Percentiles rank a stretch among this genome's conserved stretches.
These are phyloP conservation scores for Danio jaintianensis DNA, from an alignment of 2,797 vertebrate genomes.

Conservation along the genomic window DNA sequence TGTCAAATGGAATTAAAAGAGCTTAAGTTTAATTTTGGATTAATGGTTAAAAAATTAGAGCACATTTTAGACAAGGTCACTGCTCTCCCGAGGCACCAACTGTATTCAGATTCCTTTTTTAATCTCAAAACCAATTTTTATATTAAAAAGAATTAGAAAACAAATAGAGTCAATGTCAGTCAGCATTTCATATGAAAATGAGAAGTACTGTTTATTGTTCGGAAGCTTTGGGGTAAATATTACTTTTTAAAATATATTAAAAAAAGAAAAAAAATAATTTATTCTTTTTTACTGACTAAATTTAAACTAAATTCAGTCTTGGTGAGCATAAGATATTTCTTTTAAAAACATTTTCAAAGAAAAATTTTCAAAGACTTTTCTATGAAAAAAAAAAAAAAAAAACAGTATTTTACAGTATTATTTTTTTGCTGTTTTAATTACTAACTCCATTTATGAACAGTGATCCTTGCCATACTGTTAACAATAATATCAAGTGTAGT, in stretches of 20 bases:
- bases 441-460: background rate
- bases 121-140: background rate
- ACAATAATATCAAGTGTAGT: background rate
- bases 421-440: background rate
- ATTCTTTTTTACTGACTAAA: no score
- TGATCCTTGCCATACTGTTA: background rate
- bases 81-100: constrained; percentile 5
- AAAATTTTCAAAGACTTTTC: no score
- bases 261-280: no score
- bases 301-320: no score
- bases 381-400: no score
- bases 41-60: constrained; percentile 13
- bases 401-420: no score
- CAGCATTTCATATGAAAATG: background rate
- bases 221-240: background rate
- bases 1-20: constrained; percentile 28
- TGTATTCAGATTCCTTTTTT: constrained; percentile 1
- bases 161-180: background rate
- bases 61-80: constrained; percentile 10
- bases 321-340: no score
- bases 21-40: constrained; percentile 21
- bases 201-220: background rate
- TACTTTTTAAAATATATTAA: no score
- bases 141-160: background rate
- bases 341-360: no score